Percentiles rank a stretch among this genome's conserved stretches.
Evolutionary conservation across 2,888 invertebrate species (phyloP).

Genomic region (Drosophila antonietae): DNA sequence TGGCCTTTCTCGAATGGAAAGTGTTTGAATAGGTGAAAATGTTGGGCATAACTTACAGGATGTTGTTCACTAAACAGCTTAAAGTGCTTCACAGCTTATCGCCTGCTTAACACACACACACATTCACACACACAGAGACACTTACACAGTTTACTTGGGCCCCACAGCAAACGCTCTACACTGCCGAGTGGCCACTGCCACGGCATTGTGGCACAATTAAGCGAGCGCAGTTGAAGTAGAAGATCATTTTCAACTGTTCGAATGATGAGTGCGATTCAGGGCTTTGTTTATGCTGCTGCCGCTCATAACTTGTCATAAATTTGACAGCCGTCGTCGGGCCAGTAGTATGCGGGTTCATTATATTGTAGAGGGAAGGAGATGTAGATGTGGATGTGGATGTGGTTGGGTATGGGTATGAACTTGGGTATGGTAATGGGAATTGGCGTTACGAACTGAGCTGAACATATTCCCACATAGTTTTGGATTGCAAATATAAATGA

Average conservation of each 20-base stretch:
- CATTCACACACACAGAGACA: conserved; percentile 3
- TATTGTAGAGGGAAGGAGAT: conserved; percentile 12
- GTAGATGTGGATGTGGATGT: background rate
- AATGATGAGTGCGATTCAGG: conserved; percentile 48
- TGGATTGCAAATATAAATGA: conserved; percentile 78
- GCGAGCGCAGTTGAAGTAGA: conserved; percentile 20
- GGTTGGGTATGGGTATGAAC: background rate
- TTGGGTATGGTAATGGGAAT: conserved; percentile 1
- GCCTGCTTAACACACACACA: conserved; percentile 51
- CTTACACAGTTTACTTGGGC: background rate
- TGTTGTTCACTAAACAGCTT: conserved; percentile 65
- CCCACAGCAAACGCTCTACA: background rate
- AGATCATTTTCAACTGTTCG: conserved; percentile 52
- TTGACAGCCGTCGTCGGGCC: conserved; percentile 64
- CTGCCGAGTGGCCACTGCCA: background rate
- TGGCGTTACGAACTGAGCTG: conserved; percentile 11
- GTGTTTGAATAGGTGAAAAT: conserved; percentile 28
- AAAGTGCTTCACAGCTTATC: conserved; percentile 64
- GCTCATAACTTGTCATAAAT: conserved; percentile 80
- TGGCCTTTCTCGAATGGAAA: conserved; percentile 17
- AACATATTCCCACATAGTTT: conserved; percentile 67
- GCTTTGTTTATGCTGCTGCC: conserved; percentile 69
- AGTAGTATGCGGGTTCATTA: conserved; percentile 65
- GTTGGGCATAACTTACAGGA: conserved; percentile 31
- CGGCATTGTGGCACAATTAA: conserved; percentile 48